These are phyloP conservation scores for silkworm (Bombyx mori) DNA, from an alignment of 1,140 invertebrate species.

Conservation along the genomic window DNA sequence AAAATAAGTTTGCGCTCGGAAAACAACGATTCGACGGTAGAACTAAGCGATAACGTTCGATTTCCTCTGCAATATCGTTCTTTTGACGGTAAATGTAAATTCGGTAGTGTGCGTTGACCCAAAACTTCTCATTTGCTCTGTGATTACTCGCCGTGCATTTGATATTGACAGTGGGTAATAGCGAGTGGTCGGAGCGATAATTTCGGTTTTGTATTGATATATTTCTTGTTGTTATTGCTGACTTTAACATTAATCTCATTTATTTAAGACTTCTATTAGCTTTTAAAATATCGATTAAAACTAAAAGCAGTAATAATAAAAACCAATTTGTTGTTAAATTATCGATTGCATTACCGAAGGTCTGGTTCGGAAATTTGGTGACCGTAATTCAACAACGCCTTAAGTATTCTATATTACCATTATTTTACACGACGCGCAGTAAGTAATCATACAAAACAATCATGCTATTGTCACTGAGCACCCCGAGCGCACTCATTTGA, in stretches of 20 bases:
- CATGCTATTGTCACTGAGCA: neutral
- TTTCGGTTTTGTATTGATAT: conserved; percentile 17
- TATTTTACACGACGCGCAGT: too few relatives aligned
- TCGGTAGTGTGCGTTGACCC: conserved; percentile 35
- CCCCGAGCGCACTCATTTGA: conserved; percentile 6
- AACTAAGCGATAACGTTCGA: neutral
- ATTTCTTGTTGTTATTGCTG: neutral
- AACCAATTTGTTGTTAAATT: too few relatives aligned
- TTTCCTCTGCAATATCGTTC: neutral
- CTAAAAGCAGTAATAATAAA: too few relatives aligned
- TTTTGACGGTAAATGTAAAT: neutral
- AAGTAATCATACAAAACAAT: too few relatives aligned
- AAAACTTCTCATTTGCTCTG: conserved; percentile 62
- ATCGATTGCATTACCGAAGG: too few relatives aligned
- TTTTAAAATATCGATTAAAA: too few relatives aligned
- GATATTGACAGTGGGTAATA: conserved; percentile 48
- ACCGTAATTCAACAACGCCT: too few relatives aligned
- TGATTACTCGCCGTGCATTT: conserved; percentile 54
- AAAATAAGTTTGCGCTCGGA: conserved; percentile 18
- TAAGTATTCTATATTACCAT: too few relatives aligned
- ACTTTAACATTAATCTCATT: too few relatives aligned
- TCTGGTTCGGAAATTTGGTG: too few relatives aligned
- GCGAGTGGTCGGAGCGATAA: conserved; percentile 41
- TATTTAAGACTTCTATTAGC: too few relatives aligned
- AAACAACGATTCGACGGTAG: conserved; percentile 8